Conservation (phyloP, 2,888 invertebrate genomes). For the Microctonus hyperodae region DNA sequence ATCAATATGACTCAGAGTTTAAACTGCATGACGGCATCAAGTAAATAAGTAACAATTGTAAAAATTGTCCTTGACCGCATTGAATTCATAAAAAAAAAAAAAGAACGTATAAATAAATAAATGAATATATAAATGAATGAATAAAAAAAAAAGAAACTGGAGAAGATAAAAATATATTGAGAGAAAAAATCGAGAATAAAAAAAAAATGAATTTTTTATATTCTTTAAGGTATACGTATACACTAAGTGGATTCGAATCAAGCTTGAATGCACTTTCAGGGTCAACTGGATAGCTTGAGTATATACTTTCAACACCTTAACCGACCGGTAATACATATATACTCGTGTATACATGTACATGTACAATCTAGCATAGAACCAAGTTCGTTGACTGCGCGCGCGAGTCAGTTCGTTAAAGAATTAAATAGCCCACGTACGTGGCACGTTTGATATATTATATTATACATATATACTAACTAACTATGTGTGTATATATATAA, state of each 20-base stretch:
- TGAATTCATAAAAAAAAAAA: neutral
- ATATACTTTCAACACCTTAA: neutral
- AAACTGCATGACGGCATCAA: conserved; percentile 35
- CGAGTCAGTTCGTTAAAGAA: neutral
- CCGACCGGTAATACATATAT: conserved; percentile 6
- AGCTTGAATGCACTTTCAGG: conserved; percentile 13
- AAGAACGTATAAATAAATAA: neutral
- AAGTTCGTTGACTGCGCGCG: conserved; percentile 55
- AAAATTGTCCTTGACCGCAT: conserved; percentile 42
- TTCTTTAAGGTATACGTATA: neutral
- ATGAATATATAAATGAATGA: no score
- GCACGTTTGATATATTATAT: neutral
- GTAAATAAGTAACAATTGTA: conserved; percentile 41
- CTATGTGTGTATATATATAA: neutral
- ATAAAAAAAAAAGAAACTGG: neutral
- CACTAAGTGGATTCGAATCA: neutral
- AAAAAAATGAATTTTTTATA: neutral
- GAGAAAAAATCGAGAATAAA: neutral
- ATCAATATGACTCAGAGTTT: neutral
- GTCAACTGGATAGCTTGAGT: neutral
- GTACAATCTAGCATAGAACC: no score
- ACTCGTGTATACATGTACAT: no score
- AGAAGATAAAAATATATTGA: neutral
- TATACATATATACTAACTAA: no score
- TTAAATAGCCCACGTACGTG: neutral